These are phyloP conservation scores for Alviniconcha marisindica DNA, from an alignment of 1,140 invertebrate genomes.

Conservation along the genomic window DNA sequence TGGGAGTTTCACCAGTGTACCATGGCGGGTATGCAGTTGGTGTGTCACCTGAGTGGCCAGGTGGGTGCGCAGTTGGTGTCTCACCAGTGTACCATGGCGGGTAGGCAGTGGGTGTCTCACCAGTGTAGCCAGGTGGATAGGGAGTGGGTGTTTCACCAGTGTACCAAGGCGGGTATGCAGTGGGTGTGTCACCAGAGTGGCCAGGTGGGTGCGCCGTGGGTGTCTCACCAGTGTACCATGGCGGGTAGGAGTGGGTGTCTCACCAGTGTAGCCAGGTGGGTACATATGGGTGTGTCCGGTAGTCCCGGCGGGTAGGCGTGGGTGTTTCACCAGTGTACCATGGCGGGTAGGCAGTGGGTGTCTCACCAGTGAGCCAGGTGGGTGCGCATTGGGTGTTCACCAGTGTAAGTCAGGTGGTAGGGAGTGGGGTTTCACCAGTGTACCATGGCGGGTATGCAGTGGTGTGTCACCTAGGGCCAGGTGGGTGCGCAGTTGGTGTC, in stretches of 20 bases:
- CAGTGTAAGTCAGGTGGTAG: not conserved
- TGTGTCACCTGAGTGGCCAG: not conserved
- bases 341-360: no score
- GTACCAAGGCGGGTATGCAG: no score
- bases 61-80: not conserved
- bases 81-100: not conserved
- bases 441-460: slow-evolving; percentile 11
- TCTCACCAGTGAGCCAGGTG: slow-evolving; percentile 14
- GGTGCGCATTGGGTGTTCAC: slow-evolving; percentile 38
- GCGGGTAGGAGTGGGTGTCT: no score
- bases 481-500: slow-evolving; percentile 18
- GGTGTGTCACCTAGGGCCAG: not conserved
- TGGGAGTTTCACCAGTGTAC: not conserved
- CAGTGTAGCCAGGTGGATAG: no score
- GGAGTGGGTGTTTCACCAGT: no score
- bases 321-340: slow-evolving; percentile 31
- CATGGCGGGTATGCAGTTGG: slow-evolving; percentile 1
- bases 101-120: no score
- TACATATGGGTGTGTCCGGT: not conserved
- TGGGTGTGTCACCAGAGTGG: no score
- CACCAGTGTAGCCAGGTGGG: not conserved
- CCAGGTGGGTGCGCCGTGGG: no score
- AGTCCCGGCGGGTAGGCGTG: not conserved
- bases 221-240: no score
- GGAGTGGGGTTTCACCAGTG: slow-evolving; percentile 36